Evolutionary conservation across 1,140 invertebrate genomes (phyloP).

Genomic region (Sycophila sp.): DNA sequence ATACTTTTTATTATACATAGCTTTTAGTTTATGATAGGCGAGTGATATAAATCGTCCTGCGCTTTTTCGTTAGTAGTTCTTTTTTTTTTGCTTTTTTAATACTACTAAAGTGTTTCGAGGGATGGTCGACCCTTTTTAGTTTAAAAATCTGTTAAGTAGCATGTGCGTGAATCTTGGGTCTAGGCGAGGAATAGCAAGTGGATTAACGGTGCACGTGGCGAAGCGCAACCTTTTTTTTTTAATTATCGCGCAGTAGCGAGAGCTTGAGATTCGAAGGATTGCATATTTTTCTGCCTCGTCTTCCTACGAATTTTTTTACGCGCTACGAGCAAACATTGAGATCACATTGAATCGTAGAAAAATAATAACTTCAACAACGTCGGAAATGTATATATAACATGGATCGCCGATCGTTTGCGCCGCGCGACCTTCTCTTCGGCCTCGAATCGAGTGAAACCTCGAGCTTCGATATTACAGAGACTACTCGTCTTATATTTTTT

Average conservation of each 20-base stretch:
- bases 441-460: too few relatives aligned
- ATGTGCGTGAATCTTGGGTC: constrained; percentile 20
- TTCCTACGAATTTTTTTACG: background rate
- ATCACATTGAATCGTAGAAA: constrained; percentile 34
- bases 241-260: background rate
- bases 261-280: background rate
- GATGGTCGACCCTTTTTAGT: constrained; percentile 21
- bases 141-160: constrained; percentile 18
- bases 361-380: constrained; percentile 34
- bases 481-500: too few relatives aligned
- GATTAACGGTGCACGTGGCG: constrained; percentile 2
- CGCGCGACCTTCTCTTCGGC: background rate
- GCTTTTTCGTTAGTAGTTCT: constrained; percentile 1
- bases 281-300: background rate
- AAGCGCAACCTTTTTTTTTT: background rate
- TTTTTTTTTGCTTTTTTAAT: background rate
- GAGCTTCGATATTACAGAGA: too few relatives aligned
- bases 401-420: background rate
- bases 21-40: too few relatives aligned
- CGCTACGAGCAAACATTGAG: constrained; percentile 33
- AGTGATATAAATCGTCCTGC: constrained; percentile 7
- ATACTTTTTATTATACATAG: background rate
- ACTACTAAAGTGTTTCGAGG: background rate
- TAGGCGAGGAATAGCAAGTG: constrained; percentile 21
- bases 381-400: background rate